These are phyloP conservation scores for Plotosus lineatus DNA, from an alignment of 2,113 vertebrate genomes.

Conservation along the genomic window DNA sequence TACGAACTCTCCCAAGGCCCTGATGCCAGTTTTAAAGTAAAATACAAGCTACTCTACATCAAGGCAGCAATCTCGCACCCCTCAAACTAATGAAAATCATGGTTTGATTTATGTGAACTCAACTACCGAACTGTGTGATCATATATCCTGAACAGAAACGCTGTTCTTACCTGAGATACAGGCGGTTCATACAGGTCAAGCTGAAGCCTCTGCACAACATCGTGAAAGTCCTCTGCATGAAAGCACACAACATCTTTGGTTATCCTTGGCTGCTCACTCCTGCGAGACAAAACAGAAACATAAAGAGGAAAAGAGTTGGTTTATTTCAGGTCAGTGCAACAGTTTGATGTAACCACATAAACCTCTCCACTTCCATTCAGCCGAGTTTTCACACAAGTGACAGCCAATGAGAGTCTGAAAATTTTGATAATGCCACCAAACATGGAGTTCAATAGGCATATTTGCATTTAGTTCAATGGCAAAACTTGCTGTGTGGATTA, in stretches of 20 bases:
- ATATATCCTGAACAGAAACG: neutral
- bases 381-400: too few relatives aligned
- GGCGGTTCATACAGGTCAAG: constrained; percentile 95
- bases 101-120: neutral
- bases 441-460: too few relatives aligned
- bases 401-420: too few relatives aligned
- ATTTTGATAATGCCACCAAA: too few relatives aligned
- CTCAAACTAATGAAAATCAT: neutral
- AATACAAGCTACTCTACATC: neutral
- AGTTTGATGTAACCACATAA: neutral
- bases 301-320: neutral
- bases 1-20: neutral
- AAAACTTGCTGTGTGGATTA: too few relatives aligned
- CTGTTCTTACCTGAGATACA: constrained; percentile 86
- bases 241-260: constrained; percentile 99
- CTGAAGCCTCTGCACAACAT: constrained; percentile 97
- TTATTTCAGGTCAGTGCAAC: neutral
- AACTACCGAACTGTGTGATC: too few relatives aligned
- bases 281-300: constrained; percentile 53
- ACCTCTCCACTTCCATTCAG: too few relatives aligned
- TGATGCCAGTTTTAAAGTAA: neutral
- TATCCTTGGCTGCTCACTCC: constrained; percentile 88
- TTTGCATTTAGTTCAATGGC: too few relatives aligned
- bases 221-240: constrained; percentile 93
- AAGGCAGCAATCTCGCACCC: neutral